phyloP scores from a whole-genome alignment of 2,797 vertebrate genomes.

The Chloroceryle inda region DNA sequence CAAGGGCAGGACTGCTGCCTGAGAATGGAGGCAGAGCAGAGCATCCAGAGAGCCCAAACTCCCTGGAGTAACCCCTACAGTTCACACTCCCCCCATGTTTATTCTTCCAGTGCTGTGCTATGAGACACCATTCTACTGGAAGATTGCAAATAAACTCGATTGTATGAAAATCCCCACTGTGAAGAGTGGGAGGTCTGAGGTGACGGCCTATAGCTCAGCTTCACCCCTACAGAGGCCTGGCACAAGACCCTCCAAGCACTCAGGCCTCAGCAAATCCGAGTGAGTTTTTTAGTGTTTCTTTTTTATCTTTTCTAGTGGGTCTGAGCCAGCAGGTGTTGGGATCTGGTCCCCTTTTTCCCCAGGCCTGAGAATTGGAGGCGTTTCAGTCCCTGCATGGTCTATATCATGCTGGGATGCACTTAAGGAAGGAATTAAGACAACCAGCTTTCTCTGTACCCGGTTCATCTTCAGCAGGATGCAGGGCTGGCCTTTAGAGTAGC shows the following conservation, averaged over 20 bases:
- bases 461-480: conserved; percentile 97
- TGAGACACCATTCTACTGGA: not conserved
- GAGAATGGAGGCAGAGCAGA: not conserved
- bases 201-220: not conserved
- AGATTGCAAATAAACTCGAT: not conserved
- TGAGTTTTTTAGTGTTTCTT: not conserved
- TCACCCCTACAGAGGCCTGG: not conserved
- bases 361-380: not conserved
- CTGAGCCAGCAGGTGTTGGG: not conserved
- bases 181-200: not conserved
- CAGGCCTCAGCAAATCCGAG: not conserved
- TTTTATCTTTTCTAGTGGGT: not conserved
- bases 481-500: conserved; percentile 92
- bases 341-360: not conserved
- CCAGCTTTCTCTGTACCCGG: conserved; percentile 82
- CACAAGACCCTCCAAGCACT: not conserved
- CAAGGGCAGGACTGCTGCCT: not conserved
- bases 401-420: not conserved
- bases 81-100: not conserved
- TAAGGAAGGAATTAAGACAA: not conserved
- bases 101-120: not conserved
- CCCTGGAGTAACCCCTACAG: not conserved
- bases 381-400: not conserved
- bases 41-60: not conserved
- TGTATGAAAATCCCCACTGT: not conserved